phyloP scores from a whole-genome alignment of 2,888 invertebrate genomes.

The Protonemura montana region DNA sequence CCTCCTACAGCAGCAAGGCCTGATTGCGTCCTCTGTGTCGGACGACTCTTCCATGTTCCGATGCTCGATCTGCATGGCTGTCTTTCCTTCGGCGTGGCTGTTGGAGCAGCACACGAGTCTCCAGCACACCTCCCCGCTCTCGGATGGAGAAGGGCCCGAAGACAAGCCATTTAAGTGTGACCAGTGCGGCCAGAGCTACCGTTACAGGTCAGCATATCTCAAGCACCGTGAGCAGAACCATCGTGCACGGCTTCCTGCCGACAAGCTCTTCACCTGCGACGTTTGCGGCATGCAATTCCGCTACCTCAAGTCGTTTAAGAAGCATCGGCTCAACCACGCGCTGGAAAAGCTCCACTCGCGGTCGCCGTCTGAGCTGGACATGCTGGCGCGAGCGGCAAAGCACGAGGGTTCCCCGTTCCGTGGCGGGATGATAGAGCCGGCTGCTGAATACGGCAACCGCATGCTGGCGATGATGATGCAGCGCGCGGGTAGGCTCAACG shows the following conservation, averaged over 20 bases:
- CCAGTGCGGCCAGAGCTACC: slow-evolving; percentile 89
- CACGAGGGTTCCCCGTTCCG: slow-evolving; percentile 45
- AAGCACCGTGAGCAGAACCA: slow-evolving; percentile 90
- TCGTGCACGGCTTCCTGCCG: slow-evolving; percentile 84
- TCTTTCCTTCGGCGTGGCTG: slow-evolving; percentile 87
- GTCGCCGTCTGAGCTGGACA: slow-evolving; percentile 48
- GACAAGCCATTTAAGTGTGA: slow-evolving; percentile 92
- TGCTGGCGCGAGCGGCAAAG: slow-evolving; percentile 44
- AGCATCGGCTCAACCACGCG: slow-evolving; percentile 87
- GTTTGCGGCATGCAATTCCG: slow-evolving; percentile 93
- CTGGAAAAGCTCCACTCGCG: slow-evolving; percentile 79
- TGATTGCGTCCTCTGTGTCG: slow-evolving; percentile 55
- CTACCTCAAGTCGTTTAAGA: slow-evolving; percentile 88
- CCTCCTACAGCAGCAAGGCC: slow-evolving; percentile 64
- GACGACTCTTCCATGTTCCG: slow-evolving; percentile 60
- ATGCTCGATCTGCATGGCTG: slow-evolving; percentile 85
- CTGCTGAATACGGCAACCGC: slow-evolving; percentile 47
- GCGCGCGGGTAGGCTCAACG: slow-evolving; percentile 45
- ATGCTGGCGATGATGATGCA: slow-evolving; percentile 47
- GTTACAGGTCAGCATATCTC: slow-evolving; percentile 84
- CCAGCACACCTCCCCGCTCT: slow-evolving; percentile 66
- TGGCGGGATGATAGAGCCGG: slow-evolving; percentile 45
- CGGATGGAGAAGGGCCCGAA: slow-evolving; percentile 59
- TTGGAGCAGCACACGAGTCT: slow-evolving; percentile 85
- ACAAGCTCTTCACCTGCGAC: slow-evolving; percentile 89